phyloP scores from a whole-genome alignment of 2,113 vertebrate genomes.

The Chamaetylas fuelleborni region DNA sequence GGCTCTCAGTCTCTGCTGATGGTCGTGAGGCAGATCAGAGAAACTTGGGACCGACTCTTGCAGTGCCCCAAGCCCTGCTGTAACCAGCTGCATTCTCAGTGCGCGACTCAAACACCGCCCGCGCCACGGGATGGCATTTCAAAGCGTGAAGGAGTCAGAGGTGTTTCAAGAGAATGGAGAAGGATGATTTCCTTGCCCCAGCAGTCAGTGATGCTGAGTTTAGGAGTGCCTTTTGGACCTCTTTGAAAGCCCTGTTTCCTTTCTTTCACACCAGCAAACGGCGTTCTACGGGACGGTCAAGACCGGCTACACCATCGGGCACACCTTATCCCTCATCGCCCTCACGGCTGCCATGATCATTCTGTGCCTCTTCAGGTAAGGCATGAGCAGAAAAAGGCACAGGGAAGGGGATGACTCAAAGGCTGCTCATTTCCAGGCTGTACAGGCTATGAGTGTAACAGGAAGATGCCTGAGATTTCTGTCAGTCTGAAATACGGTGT shows the following conservation, averaged over 20 bases:
- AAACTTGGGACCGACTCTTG: too few relatives aligned
- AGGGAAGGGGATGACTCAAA: background rate
- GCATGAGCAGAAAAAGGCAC: background rate
- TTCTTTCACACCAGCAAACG: conserved; percentile 53
- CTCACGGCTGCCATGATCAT: conserved; percentile 86
- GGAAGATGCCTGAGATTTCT: background rate
- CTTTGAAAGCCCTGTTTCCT: background rate
- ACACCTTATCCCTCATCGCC: conserved; percentile 88
- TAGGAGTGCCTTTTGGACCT: background rate
- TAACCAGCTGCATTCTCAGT: accelerated
- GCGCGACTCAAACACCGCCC: too few relatives aligned
- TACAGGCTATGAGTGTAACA: too few relatives aligned
- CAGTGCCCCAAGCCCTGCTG: background rate
- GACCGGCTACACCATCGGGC: conserved; percentile 90
- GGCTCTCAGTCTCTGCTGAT: too few relatives aligned
- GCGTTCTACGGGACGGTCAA: conserved; percentile 84
- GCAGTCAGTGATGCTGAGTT: background rate
- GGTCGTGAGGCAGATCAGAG: too few relatives aligned
- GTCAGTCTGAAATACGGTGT: too few relatives aligned
- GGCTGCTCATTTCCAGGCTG: background rate
- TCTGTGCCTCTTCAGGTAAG: conserved; percentile 92
- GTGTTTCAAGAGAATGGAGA: background rate
- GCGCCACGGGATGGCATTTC: background rate
- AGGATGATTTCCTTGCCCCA: background rate
- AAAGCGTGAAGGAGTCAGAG: background rate